These are phyloP conservation scores for Bombus pyrosoma DNA, from an alignment of 1,140 invertebrate species.

Conservation along the genomic window DNA sequence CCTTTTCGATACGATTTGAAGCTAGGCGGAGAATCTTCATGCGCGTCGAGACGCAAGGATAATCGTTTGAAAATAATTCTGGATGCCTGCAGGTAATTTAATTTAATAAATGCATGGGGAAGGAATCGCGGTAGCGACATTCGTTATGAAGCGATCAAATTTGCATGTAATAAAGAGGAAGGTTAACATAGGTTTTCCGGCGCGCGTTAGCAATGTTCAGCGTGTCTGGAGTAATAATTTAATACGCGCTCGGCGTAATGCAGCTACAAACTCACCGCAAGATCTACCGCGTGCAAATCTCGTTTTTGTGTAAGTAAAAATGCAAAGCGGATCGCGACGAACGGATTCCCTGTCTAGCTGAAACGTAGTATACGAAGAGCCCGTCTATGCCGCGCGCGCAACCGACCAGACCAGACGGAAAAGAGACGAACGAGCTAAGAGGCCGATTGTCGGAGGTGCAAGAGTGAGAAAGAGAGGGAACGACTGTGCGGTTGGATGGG, in stretches of 20 bases:
- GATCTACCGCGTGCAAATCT: slow-evolving; percentile 39
- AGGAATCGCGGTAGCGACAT: slow-evolving; percentile 18
- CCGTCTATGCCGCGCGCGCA: background rate
- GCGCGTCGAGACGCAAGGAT: background rate
- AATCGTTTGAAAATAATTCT: slow-evolving; percentile 6
- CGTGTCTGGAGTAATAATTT: slow-evolving; percentile 47
- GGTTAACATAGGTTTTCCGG: slow-evolving; percentile 45
- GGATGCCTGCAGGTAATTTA: background rate
- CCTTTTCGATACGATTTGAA: background rate
- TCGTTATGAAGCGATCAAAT: slow-evolving; percentile 49
- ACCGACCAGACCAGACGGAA: slow-evolving; percentile 18
- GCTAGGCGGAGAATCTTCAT: background rate
- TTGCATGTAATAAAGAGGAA: slow-evolving; percentile 49
- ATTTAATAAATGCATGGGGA: slow-evolving; percentile 31
- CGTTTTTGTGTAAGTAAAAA: slow-evolving; percentile 43
- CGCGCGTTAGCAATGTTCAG: slow-evolving; percentile 44
- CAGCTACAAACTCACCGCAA: slow-evolving; percentile 37
- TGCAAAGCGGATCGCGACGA: slow-evolving; percentile 48
- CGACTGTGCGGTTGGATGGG: background rate
- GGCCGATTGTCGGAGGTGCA: slow-evolving; percentile 30
- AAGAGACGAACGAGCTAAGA: slow-evolving; percentile 42
- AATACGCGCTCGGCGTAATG: slow-evolving; percentile 38
- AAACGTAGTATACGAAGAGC: slow-evolving; percentile 1
- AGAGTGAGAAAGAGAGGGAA: background rate
- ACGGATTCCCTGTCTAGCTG: slow-evolving; percentile 43